Evolutionary conservation across 2,888 invertebrate genomes (phyloP), one percentile per base, ranked within the genome.

Genomic region (Anarsia innoxiella): DNA sequence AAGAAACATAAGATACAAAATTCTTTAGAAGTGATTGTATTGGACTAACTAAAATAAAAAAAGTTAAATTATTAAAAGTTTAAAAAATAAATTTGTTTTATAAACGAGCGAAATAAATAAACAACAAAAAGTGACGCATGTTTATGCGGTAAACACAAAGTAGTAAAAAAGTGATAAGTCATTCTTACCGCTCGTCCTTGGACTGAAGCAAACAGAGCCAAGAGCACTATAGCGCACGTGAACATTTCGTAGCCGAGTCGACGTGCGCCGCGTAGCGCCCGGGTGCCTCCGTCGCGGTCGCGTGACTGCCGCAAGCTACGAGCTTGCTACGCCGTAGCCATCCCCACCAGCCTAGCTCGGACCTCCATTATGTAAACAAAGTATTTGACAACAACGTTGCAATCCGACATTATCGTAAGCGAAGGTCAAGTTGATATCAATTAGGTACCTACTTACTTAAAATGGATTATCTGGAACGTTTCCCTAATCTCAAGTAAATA

Each of bases 151-250:
- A 19, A 19, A 19, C 19, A 19, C 6, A 19, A 19, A 19, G 19
- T 19, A 19, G 19, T 5, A 19, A 5, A 6, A 19, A 19, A 19
- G 19, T 19, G 19, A 6, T 3, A 6, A 19, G 19, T 19, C 19
- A 19, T 59, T 55, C 80, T 78, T 73, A 84, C 83, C 75, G 83
- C 83, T 54, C 83, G 80, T 74, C 82, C 80, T 75, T 84, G 79
- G 57, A 60, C 78, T 40, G 77, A 62, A 45, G 79, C 78, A 56
- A 76, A 61, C 52, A 82, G 56, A 46, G 78, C 77, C 65, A 83
- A 66, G 49, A 80, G 59, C 61, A 55, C 66, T 50, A 80, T 52
- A 49, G 72, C 63, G 52, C 62, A 65, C 66, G 54, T 56, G 56
- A 75, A 79, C 83, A 82, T 80, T 65, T 62, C 74, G 76, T 66